Base-by-base conservation (phyloP, 1,140 invertebrate genomes). In the Potamilus streckersoni region DNA sequence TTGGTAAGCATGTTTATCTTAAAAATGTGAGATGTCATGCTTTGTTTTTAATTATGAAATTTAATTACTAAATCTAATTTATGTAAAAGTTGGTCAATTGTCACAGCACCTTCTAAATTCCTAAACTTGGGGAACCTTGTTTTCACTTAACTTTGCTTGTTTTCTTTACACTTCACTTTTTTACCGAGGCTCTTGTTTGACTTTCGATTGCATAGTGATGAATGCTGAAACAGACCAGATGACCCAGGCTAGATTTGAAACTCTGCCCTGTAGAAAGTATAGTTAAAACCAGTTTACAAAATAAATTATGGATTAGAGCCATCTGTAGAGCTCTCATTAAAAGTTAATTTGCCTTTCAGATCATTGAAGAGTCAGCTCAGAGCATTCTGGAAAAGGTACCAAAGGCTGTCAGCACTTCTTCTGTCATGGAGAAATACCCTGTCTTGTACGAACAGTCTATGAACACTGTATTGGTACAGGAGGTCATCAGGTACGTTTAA, bases 361-460 rank as follows among this genome's bases (percentile, higher is more conserved):
- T 89, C 14, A 88, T 89, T 84, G 89, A 90, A 75, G 84, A 90
- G n/a, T 86, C 86, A 70, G 84, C 89, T 12, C 86, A 86, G 56
- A 79, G 81, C 31, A 90, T 91, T 60, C 74, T 94, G 2, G 78
- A 75, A 17, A 79, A 91, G 5, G 82, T 94, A 61, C 93, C 94
- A 0, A 76, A 89, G 2, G 78, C 87, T 4, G 91, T 95, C n/a
- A 87, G 93, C 80, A 84, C 93, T 19, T 86, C 89, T 3, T 79
- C 71, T 62, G 86, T 91, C 0, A 87, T 89, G 81, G 85, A 88
- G 76, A 88, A 89, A 70, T 91, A 88, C 76, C 90, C 90, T 16
- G 89, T 90, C 0, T 73, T 90, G 73, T 91, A 91, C 82, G 90
- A 90, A 80, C 89, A 91, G 80, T 90, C 89, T 19, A 91, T 91